phyloP scores from a whole-genome alignment of 2,113 vertebrate genomes.

The Calidris pugnax region DNA sequence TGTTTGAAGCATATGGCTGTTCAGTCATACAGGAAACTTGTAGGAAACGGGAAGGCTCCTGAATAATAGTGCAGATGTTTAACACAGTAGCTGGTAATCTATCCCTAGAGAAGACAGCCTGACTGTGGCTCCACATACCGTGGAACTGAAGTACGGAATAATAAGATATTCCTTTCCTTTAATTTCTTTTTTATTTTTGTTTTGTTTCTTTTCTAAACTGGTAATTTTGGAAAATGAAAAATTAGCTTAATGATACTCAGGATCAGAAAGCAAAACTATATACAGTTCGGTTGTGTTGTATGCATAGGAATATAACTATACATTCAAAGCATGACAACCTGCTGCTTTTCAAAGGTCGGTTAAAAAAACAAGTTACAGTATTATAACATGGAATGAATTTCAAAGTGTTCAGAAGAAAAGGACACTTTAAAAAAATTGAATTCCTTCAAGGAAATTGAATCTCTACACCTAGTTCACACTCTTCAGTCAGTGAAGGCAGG shows the following conservation, averaged over 20 bases:
- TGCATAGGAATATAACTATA: neutral
- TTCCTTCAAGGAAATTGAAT: neutral
- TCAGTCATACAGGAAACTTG: conserved; percentile 71
- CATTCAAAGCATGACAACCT: neutral
- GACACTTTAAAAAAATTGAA: neutral
- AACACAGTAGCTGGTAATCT: neutral
- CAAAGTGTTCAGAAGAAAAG: neutral
- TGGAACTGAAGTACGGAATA: neutral
- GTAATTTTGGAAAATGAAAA: conserved; percentile 17
- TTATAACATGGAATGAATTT: neutral
- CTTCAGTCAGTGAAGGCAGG: neutral
- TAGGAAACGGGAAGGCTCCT: conserved; percentile 46
- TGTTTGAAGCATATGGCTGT: conserved; percentile 70
- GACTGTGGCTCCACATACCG: neutral
- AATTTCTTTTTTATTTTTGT: neutral
- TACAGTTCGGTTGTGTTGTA: neutral
- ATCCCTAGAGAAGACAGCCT: neutral
- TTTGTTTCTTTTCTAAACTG: neutral
- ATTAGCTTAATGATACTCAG: neutral
- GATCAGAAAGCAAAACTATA: neutral
- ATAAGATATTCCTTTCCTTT: neutral
- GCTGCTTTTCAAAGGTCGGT: neutral
- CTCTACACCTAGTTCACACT: neutral
- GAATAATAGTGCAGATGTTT: conserved; percentile 52
- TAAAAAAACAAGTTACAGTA: neutral